Evolutionary conservation across 1,140 invertebrate genomes (phyloP).

Genomic region (Adelges cooleyi): DNA sequence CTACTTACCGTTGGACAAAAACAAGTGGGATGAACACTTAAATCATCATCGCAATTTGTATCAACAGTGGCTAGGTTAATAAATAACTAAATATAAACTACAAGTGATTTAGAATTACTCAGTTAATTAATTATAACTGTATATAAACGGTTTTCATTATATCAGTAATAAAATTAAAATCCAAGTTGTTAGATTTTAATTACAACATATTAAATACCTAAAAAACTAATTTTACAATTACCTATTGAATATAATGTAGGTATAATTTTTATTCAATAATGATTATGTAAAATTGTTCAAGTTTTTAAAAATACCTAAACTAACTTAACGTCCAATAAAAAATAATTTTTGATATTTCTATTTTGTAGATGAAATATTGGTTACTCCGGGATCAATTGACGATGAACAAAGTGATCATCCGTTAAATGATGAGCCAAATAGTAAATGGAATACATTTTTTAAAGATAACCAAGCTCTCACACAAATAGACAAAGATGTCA

Average conservation of each 20-base stretch:
- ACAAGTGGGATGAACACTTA: conserved; percentile 52
- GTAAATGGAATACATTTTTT: conserved; percentile 86
- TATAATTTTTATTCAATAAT: no score
- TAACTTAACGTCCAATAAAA: no score
- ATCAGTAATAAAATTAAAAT: no score
- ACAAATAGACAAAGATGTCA: conserved; percentile 95
- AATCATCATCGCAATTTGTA: conserved; percentile 61
- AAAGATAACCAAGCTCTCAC: conserved; percentile 92
- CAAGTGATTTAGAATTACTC: neutral
- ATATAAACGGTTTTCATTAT: no score
- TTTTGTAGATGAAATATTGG: conserved; percentile 64
- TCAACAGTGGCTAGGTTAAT: conserved; percentile 67
- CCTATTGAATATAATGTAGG: no score
- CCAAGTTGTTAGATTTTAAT: no score
- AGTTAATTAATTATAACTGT: no score
- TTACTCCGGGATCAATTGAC: conserved; percentile 54
- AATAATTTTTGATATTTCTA: conserved; percentile 25
- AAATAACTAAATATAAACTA: neutral
- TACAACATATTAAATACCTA: no score
- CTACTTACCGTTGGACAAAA: conserved; percentile 58
- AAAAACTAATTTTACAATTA: no score
- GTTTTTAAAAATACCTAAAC: no score
- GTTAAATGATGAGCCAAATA: conserved; percentile 83
- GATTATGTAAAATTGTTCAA: no score
- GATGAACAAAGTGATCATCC: conserved; percentile 63